Percentiles rank a stretch among this genome's conserved stretches.
Conservation (phyloP, 2,888 invertebrate species). For the Conchocele bisecta region DNA sequence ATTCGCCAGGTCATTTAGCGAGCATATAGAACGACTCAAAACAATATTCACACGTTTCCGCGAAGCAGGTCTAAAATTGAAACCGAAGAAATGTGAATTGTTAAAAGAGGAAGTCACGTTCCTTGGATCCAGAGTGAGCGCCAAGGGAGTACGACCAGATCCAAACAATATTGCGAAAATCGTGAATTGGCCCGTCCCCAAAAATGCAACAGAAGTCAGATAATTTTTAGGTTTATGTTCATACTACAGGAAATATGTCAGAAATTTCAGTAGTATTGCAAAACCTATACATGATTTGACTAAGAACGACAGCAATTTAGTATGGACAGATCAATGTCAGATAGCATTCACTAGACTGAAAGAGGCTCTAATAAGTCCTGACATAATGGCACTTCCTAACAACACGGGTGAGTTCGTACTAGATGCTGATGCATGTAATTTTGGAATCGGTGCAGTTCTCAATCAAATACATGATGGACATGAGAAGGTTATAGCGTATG, state of each 20-base stretch:
- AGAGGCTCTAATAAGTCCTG: no score
- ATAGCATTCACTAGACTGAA: no score
- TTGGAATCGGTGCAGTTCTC: no score
- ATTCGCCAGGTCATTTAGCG: slow-evolving; percentile 30
- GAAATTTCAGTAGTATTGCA: slow-evolving; percentile 27
- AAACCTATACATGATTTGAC: slow-evolving; percentile 24
- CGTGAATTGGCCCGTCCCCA: slow-evolving; percentile 16
- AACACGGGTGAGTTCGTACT: no score
- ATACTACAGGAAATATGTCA: slow-evolving; percentile 38
- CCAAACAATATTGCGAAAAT: slow-evolving; percentile 18
- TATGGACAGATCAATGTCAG: no score
- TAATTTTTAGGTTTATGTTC: slow-evolving; percentile 35
- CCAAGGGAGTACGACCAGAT: slow-evolving; percentile 7
- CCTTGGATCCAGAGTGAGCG: slow-evolving; percentile 32
- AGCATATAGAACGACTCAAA: slow-evolving; percentile 34
- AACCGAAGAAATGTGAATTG: slow-evolving; percentile 50
- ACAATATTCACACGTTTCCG: slow-evolving; percentile 40
- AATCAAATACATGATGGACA: no score
- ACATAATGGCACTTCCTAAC: no score
- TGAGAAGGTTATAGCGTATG: no score
- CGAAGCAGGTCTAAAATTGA: slow-evolving; percentile 51
- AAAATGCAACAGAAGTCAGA: slow-evolving; percentile 35
- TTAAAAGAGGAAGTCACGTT: slow-evolving; percentile 36
- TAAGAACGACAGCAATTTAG: slow-evolving; percentile 6
- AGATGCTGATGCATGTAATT: no score